Base-by-base conservation (phyloP, 2,888 invertebrate species). In the Epinotia demarniana region DNA sequence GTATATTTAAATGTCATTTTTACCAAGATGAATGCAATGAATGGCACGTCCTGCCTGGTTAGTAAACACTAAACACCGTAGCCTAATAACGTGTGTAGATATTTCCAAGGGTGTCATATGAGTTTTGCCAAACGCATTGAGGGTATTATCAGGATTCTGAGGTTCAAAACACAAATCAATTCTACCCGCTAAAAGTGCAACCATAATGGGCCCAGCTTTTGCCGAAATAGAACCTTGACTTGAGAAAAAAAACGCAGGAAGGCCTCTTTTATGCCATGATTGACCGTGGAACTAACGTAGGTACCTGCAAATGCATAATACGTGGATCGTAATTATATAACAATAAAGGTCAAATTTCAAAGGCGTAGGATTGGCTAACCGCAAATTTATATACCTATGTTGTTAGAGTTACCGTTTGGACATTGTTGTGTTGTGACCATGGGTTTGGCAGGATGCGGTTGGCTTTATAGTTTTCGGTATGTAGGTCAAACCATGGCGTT, bases 231-330 rank as follows among this genome's bases (percentile, higher is more conserved):
- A 46, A 46, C 69, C 67, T 75, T 67, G 49, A 66, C 57, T 43
- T 43, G 60, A 46, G 57, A 68, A 39, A 74, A 77, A 79, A 78
- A 78, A 72, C 66, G 57, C 78, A 76, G 79, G 78, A 78, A 75
- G 78, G 77, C 72, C 72, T 69, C 75, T 66, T 75, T 66, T 73
- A 67, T 23, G 62, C 72, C 73, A 76, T 75, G 74, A 75, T 77
- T 77, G 78, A 77, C 77, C 77, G 72, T 74, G 72, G 43, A 73
- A 61, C 72, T 53, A 76, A 60, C 58, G 23, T 70, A 60, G 49
- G 23, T 70, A 13, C 57, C 33, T 2, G 4, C 39, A 23, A 60
- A 12, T n/a, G 0, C 13, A 43, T 23, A 19, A 23, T 19, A 53
- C 16, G 6, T 23, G 9, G 1, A 11, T 23, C 39, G 11, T 64